Evolutionary conservation across 2,113 vertebrate species (phyloP).

Genomic region (Cercocebus atys): DNA sequence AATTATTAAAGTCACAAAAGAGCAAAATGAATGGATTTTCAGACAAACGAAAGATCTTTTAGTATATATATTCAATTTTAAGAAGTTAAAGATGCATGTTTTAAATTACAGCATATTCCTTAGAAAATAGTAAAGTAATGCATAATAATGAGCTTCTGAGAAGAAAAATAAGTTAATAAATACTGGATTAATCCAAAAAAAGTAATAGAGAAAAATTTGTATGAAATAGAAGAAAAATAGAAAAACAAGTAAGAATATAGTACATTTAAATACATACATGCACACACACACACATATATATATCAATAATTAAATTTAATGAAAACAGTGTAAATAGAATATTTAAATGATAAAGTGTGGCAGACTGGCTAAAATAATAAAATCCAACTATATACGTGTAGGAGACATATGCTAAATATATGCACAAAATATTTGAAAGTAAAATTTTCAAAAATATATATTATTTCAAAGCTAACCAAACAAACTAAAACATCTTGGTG

Average conservation of each 20-base stretch:
- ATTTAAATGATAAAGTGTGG: background rate
- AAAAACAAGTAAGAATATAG: background rate
- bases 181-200: background rate
- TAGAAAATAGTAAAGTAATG: background rate
- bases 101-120: background rate
- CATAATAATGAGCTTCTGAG: background rate
- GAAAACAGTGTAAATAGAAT: background rate
- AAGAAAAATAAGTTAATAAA: background rate
- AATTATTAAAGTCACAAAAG: background rate
- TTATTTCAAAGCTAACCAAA: background rate
- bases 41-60: background rate
- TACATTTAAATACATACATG: background rate
- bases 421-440: background rate
- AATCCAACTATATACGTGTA: background rate
- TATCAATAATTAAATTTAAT: background rate
- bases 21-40: background rate
- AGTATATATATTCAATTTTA: background rate
- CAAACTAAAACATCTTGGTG: background rate
- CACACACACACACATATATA: background rate
- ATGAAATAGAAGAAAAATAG: background rate
- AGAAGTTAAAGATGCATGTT: background rate
- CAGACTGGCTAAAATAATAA: background rate
- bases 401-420: background rate
- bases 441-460: background rate
- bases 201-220: background rate